Percentiles rank a stretch among this genome's conserved stretches.
These are phyloP conservation scores for Lasioglossum marginatum DNA, from an alignment of 2,888 invertebrate genomes.

Conservation along the genomic window DNA sequence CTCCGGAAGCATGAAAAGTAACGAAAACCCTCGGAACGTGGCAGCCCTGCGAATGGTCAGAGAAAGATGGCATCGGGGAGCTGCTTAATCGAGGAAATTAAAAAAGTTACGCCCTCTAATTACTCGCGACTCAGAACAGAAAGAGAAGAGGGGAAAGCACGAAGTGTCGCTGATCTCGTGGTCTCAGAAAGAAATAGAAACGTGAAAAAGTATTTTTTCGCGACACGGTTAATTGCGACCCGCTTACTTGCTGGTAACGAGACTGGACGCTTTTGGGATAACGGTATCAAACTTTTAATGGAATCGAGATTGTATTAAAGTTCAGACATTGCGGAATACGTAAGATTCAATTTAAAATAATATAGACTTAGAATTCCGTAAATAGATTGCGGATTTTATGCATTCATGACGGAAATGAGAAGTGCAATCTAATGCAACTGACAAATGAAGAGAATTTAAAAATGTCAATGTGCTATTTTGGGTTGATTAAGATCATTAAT, in stretches of 20 bases:
- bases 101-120: slow-evolving; percentile 35
- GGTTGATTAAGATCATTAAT: too few species aligned
- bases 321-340: not conserved
- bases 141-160: not conserved
- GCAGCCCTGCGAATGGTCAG: not conserved
- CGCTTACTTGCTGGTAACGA: not conserved
- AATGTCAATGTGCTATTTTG: not conserved
- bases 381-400: not conserved
- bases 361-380: not conserved
- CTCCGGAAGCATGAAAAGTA: not conserved
- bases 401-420: not conserved
- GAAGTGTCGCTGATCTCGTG: not conserved
- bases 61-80: not conserved
- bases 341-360: not conserved
- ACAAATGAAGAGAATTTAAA: not conserved
- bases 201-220: not conserved
- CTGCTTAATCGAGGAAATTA: slow-evolving; percentile 21
- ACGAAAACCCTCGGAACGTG: not conserved
- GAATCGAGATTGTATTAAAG: not conserved
- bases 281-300: not conserved
- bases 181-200: not conserved
- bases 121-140: slow-evolving; percentile 8
- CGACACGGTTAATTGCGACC: not conserved
- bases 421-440: not conserved
- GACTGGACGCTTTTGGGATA: not conserved